These are phyloP conservation scores for Meganola albula DNA, from an alignment of 2,888 invertebrate genomes.

Conservation along the genomic window DNA sequence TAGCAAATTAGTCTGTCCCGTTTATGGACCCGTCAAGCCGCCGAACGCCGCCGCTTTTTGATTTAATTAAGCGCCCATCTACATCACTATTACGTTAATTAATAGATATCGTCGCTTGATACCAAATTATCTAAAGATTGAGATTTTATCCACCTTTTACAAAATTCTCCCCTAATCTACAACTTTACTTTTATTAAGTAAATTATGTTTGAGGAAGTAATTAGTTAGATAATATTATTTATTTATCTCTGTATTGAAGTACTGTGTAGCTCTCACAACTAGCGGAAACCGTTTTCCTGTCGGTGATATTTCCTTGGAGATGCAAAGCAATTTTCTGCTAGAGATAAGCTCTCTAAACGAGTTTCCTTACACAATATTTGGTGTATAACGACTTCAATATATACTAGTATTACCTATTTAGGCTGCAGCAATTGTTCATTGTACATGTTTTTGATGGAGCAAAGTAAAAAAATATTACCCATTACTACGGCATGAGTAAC, in stretches of 20 bases:
- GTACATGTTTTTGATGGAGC: too few relatives aligned
- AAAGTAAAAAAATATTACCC: too few relatives aligned
- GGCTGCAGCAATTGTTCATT: too few relatives aligned
- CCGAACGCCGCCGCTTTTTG: conserved; percentile 16
- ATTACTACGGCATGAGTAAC: too few relatives aligned
- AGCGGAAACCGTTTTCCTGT: conserved; percentile 54
- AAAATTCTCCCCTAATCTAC: too few relatives aligned
- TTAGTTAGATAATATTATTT: too few relatives aligned
- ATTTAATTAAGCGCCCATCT: conserved; percentile 26
- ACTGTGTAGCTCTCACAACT: conserved; percentile 44
- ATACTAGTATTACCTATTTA: too few relatives aligned
- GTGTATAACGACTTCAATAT: conserved; percentile 32
- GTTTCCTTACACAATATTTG: conserved; percentile 52
- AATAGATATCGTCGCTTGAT: conserved; percentile 16
- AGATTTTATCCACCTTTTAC: too few relatives aligned
- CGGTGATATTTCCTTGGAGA: conserved; percentile 69
- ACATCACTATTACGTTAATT: conserved; percentile 20
- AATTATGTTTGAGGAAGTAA: too few relatives aligned
- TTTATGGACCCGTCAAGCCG: conserved; percentile 27
- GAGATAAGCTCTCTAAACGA: conserved; percentile 63
- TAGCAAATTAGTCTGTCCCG: conserved; percentile 30
- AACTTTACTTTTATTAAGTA: too few relatives aligned
- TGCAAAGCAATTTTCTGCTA: conserved; percentile 72
- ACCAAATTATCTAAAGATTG: too few relatives aligned
- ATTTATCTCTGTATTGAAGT: too few relatives aligned